A percentile compares a stretch with the other conserved stretches of the same genome.
Evolutionary conservation across 2,113 vertebrate species (phyloP).

Genomic region (Callospermophilus lateralis): DNA sequence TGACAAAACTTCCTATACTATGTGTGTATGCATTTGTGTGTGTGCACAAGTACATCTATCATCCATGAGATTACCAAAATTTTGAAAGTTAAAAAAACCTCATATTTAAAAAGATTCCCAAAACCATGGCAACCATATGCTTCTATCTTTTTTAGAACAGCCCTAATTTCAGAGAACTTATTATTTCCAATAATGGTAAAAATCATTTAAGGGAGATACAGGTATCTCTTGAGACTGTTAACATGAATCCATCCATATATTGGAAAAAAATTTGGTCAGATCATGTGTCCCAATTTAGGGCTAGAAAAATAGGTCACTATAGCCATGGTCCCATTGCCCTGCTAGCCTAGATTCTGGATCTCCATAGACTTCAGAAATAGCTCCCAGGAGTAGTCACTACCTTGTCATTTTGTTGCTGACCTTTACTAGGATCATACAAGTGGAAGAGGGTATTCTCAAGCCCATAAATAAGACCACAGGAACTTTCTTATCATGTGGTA

Average conservation of each 20-base stretch:
- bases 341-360: conserved; percentile 43
- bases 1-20: background rate
- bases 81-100: background rate
- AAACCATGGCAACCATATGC: background rate
- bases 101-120: conserved; percentile 12
- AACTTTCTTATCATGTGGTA: background rate
- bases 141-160: conserved; percentile 13
- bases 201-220: conserved; percentile 13
- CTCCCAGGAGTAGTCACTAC: background rate
- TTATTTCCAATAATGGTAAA: conserved; percentile 19
- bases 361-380: conserved; percentile 7
- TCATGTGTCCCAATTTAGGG: background rate
- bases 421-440: background rate
- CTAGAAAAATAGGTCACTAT: conserved; percentile 31
- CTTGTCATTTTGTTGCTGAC: conserved; percentile 16
- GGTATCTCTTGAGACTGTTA: background rate
- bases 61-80: background rate
- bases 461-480: background rate
- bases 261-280: conserved; percentile 22
- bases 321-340: conserved; percentile 4
- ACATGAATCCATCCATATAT: background rate
- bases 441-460: conserved; percentile 10
- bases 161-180: background rate
- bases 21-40: background rate
- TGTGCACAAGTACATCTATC: background rate